These are phyloP conservation scores for Phragmatobia fuliginosa DNA, from an alignment of 2,888 invertebrate genomes.

Conservation along the genomic window DNA sequence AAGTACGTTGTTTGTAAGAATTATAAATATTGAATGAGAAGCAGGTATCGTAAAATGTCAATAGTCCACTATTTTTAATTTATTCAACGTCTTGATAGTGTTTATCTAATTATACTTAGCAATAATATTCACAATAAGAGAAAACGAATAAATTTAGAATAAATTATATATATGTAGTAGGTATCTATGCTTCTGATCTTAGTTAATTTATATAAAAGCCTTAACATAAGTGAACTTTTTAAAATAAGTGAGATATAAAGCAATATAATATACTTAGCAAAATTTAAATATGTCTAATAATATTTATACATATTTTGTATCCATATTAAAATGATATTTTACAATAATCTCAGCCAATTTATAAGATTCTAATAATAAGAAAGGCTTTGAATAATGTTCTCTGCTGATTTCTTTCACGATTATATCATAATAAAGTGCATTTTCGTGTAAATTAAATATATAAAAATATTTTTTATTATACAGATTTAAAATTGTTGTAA, in stretches of 20 bases:
- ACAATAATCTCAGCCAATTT: not conserved
- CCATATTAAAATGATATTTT: conserved; percentile 1
- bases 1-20: conserved; percentile 17
- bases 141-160: not conserved
- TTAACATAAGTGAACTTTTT: not conserved
- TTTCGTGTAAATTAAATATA: not conserved
- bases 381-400: not conserved
- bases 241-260: conserved; percentile 15
- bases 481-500: not conserved
- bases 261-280: conserved; percentile 15
- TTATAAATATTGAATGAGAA: conserved; percentile 19
- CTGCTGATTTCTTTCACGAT: not conserved
- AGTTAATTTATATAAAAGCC: not conserved
- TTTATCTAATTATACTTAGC: conserved; percentile 2
- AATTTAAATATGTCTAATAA: not conserved
- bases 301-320: conserved; percentile 3
- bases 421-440: not conserved
- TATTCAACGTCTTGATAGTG: conserved; percentile 8
- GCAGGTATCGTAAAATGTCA: conserved; percentile 12
- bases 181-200: not conserved
- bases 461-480: not conserved
- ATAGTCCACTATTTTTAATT: conserved; percentile 25
- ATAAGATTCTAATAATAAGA: not conserved
- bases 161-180: not conserved
- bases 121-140: conserved; percentile 1